Base-by-base conservation (phyloP, 2,113 vertebrate genomes). In the Campylomormyrus tamandua region DNA sequence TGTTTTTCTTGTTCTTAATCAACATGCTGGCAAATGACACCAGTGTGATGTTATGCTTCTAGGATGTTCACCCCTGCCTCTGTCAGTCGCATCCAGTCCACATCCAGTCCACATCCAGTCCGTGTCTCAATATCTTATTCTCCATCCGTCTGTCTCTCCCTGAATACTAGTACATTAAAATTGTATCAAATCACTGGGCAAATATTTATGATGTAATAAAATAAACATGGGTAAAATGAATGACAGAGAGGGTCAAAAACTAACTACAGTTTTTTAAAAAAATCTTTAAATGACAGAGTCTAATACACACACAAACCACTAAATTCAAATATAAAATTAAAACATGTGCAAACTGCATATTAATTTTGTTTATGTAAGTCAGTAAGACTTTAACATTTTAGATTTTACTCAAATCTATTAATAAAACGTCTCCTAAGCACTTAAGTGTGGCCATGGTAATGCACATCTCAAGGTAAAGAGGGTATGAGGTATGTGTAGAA, bases 1-100 rank as follows among this genome's bases (percentile, higher is more conserved):
- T 86, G 62, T 91, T 91, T 94, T 91, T 90, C 90, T 93, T 92
- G 90, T 90, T 92, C 74, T 52, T 85, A 66, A 90, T 92, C 89
- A 89, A 90, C 87, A 87, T 42, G 19, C 24, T 39, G 21, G 19
- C 35, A 58, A 89, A 50, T 49, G 66, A 88, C 88, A 85, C 87
- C 90, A 11, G 27, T 15, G 19, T 62, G 17, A 45, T 50, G 19
- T 24, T 8, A n/a, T 46, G 80, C 39, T 39, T 39, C 21, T 7
- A 9, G 10, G 2, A 35, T 2, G 13, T 83, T 24, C 42, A 45
- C 86, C 87, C 89, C 83, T 83, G 45, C 27, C 24, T 21, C 80
- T 85, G 5, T 49, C 89, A 24, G 9, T 52, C 39, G 56, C 83
- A 9, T 39, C 27, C 31, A 17, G 52, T 56, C 19, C 56, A n/a